Evolutionary conservation across 2,888 invertebrate genomes (phyloP).

Genomic region (Acanthococcus lagerstroemiae): DNA sequence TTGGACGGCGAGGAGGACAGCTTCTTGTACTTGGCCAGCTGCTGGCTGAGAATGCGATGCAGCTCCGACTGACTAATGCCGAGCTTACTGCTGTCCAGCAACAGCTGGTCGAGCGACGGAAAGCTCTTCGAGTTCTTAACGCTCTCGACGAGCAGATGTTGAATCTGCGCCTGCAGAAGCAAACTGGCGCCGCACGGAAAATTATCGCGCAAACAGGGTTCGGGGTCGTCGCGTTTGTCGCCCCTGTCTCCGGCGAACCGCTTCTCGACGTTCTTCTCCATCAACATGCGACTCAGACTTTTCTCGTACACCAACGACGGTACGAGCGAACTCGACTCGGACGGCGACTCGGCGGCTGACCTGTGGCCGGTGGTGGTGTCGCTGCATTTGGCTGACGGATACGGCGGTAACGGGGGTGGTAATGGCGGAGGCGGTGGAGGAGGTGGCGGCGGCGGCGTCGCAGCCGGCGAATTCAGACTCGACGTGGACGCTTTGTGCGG

Average conservation of each 20-base stretch:
- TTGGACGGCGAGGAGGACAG: conserved; percentile 11
- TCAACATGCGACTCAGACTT: conserved; percentile 56
- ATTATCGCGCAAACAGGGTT: neutral
- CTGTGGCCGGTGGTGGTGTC: conserved; percentile 42
- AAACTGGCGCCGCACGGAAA: conserved; percentile 7
- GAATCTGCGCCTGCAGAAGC: conserved; percentile 31
- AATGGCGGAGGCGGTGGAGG: conserved; percentile 38
- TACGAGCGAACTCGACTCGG: conserved; percentile 27
- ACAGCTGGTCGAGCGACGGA: conserved; percentile 32
- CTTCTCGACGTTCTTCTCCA: conserved; percentile 58
- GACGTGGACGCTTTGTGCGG: conserved; percentile 42
- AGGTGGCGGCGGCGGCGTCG: conserved; percentile 36
- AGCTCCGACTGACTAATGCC: conserved; percentile 41
- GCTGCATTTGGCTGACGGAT: conserved; percentile 34
- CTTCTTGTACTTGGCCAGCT: conserved; percentile 35
- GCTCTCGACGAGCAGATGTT: conserved; percentile 32
- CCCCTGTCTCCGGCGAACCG: conserved; percentile 40
- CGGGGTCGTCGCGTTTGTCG: conserved; percentile 12
- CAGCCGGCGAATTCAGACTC: conserved; percentile 34
- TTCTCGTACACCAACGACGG: conserved; percentile 35
- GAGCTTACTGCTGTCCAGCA: conserved; percentile 34
- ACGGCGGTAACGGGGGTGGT: conserved; percentile 32
- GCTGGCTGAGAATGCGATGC: conserved; percentile 47
- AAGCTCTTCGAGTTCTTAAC: conserved; percentile 8
- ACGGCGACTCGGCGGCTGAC: conserved; percentile 6